Base-by-base conservation (phyloP, 2,113 vertebrate species). In the Perca fluviatilis region DNA sequence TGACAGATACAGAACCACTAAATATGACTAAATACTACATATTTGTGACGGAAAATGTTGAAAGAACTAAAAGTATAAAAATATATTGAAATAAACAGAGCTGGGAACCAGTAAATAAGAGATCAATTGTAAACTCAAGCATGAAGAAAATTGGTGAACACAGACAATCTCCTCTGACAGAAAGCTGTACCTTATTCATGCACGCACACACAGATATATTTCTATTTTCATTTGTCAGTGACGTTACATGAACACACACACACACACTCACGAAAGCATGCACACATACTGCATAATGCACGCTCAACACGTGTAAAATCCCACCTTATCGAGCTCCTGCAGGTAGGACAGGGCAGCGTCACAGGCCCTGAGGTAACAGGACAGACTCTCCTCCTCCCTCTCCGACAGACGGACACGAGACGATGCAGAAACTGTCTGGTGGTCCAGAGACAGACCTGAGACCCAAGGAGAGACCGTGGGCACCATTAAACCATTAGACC, bases 251-350 rank as follows among this genome's bases (percentile, higher is more conserved):
- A 5, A 33, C 30, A 58, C 27, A 63, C 36, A 36, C 33, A 76
- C 27, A 68, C 49, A 25, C 33, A 76, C 16, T 27, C 60, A 18
- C 1, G 11, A n/a, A 65, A 56, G 56, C 62, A 36, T 36, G 12
- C 21, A 33, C 18, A 54, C n/a, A 6, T 1, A 27, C 27, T 27
- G 27, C 2, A 6, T 25, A 12, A 0, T 50, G 6, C 19, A 9
- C 0, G 13, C 19, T 23, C 10, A 15, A 10, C 4, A 19, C 18
- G 27, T 21, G 8, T 27, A n/a, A 43, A 72, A 5, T 27, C 3
- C 10, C 85, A 99, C 98, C 97, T 98, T 99, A 66, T 99, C 98
- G 49, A 98, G 91, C 77, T 99, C 97, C 89, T 99, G 98, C 83
- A 99, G 92, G 90, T 96, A 99, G 19, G 98, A 95, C 82, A 97